phyloP scores from a whole-genome alignment of 2,113 vertebrate genomes.

The Indri indri region DNA sequence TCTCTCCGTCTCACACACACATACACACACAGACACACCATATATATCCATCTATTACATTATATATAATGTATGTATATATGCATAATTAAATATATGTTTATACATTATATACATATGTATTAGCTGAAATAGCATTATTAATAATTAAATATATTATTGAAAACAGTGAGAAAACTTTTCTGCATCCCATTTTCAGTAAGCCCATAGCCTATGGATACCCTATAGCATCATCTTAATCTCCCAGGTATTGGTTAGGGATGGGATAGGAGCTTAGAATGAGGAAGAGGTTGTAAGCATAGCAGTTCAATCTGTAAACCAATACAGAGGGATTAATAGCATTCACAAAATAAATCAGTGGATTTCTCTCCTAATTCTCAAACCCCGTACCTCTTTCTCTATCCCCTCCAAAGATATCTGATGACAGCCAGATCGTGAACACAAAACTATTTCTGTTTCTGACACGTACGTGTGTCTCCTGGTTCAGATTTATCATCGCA shows the following conservation, averaged over 20 bases:
- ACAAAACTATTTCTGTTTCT: constrained; percentile 52
- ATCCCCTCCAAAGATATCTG: not conserved
- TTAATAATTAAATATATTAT: not conserved
- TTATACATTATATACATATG: not conserved
- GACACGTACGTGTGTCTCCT: constrained; percentile 13
- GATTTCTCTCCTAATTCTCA: constrained; percentile 41
- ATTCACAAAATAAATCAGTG: not conserved
- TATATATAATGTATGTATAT: not conserved
- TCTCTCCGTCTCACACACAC: not conserved
- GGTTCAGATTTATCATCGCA: constrained; percentile 51
- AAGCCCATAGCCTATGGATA: not conserved
- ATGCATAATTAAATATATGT: not conserved
- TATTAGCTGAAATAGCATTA: not conserved
- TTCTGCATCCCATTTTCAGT: not conserved
- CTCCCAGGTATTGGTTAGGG: not conserved
- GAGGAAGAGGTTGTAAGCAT: not conserved
- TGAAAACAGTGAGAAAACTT: not conserved
- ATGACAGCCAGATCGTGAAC: not conserved
- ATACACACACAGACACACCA: not conserved
- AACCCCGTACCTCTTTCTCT: not conserved
- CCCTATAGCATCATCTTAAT: not conserved
- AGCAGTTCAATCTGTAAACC: constrained; percentile 8
- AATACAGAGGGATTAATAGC: not conserved
- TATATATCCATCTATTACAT: not conserved
- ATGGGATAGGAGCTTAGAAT: not conserved